Percentiles rank a stretch among this genome's conserved stretches.
Evolutionary conservation across 2,888 invertebrate genomes (phyloP).

Genomic region (Matsumyia berberina): DNA sequence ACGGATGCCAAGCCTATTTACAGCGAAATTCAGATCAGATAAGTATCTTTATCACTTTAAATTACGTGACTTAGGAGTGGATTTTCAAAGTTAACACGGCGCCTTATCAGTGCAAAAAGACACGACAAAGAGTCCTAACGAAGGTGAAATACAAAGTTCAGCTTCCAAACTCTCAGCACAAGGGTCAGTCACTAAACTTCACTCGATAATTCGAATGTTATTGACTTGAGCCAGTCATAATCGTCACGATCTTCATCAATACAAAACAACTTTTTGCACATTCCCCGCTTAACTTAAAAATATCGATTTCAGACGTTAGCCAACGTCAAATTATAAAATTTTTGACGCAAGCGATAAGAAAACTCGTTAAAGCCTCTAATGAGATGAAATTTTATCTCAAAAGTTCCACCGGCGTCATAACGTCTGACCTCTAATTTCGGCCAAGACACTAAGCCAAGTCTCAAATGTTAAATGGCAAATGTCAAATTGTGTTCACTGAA

Average conservation of each 20-base stretch:
- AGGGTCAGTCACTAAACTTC: background rate
- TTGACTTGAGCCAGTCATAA: background rate
- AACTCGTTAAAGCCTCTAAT: background rate
- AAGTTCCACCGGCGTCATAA: slow-evolving; percentile 6
- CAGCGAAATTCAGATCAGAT: too few relatives aligned
- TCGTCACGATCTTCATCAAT: background rate
- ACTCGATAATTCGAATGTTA: background rate
- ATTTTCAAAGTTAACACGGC: too few relatives aligned
- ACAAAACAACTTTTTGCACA: background rate
- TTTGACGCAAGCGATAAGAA: background rate
- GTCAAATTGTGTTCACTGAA: slow-evolving; percentile 59
- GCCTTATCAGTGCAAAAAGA: too few relatives aligned
- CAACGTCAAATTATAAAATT: background rate
- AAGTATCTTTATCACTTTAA: too few relatives aligned
- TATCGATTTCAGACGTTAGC: slow-evolving; percentile 1
- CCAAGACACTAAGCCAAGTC: background rate
- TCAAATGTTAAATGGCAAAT: slow-evolving; percentile 39
- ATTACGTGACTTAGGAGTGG: too few relatives aligned
- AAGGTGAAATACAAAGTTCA: too few relatives aligned
- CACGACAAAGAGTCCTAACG: too few relatives aligned
- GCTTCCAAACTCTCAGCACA: background rate
- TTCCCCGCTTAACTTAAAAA: background rate
- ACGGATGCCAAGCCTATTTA: too few relatives aligned
- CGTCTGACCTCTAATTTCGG: slow-evolving; percentile 19
- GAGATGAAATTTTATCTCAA: background rate